phyloP scores from a whole-genome alignment of 2,888 invertebrate genomes.

The Bellardia pandia region DNA sequence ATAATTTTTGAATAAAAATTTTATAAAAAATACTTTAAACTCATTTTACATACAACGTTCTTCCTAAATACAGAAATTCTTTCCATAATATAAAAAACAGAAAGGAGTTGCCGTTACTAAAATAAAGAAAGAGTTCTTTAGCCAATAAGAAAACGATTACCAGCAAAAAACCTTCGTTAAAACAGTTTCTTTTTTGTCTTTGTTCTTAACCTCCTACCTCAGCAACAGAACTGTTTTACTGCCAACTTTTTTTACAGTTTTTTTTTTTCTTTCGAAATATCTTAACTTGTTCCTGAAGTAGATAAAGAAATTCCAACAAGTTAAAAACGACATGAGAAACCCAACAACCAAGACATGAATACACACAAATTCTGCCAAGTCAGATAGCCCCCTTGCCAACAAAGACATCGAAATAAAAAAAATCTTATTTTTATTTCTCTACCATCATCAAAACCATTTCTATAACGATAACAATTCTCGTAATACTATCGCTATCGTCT shows the following conservation, averaged over 20 bases:
- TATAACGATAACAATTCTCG: slow-evolving; percentile 82
- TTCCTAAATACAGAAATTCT: not conserved
- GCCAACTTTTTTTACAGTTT: slow-evolving; percentile 2
- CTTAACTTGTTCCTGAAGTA: not conserved
- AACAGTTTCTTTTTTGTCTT: not conserved
- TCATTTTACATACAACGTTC: not conserved
- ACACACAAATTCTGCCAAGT: slow-evolving; percentile 26
- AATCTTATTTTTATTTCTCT: slow-evolving; percentile 57
- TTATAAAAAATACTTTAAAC: not conserved
- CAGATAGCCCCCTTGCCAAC: slow-evolving; percentile 18
- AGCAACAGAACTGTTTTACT: not conserved
- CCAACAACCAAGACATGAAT: slow-evolving; percentile 14
- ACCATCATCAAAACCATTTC: slow-evolving; percentile 77
- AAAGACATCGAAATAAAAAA: slow-evolving; percentile 37
- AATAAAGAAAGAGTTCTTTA: slow-evolving; percentile 46
- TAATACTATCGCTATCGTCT: slow-evolving; percentile 82
- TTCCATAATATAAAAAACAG: slow-evolving; percentile 1
- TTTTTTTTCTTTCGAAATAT: not conserved
- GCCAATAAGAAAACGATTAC: slow-evolving; percentile 68
- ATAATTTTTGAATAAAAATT: too few species aligned
- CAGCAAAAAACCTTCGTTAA: slow-evolving; percentile 18
- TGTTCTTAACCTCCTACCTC: slow-evolving; percentile 1
- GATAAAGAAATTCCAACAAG: slow-evolving; percentile 63
- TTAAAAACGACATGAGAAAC: slow-evolving; percentile 40
- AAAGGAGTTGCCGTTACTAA: slow-evolving; percentile 50